Base-by-base conservation (phyloP, 92 coral and sea anemone species). In the Epizoanthus ramosus region DNA sequence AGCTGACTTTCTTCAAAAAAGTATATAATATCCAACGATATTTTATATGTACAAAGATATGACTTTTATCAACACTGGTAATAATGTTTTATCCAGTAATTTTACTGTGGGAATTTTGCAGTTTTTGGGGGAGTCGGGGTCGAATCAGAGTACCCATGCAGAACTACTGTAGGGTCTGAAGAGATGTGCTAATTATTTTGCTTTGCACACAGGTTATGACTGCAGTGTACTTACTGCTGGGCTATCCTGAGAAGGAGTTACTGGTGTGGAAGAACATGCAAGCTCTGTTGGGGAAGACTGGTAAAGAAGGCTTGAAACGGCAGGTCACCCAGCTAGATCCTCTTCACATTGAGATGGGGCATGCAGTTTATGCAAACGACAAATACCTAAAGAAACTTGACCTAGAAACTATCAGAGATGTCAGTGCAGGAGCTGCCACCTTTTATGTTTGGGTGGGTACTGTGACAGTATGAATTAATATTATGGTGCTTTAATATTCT, bases 341-440 rank as follows among this genome's bases (percentile, higher is more conserved):
- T 0, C 79, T 96, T 5, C 89, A 79, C 15, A 94, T 96, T 56
- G 97, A 94, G 70, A 92, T 94, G 94, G 59, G 81, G 35, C 87
- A 87, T 58, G 99, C 99, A n/a, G 93, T 87, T 57, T 96, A 73
- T 72, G 92, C 99, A 3, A 85, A 90, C 59, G 88, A 89, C 53
- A 89, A 88, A 56, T 96, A 96, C 80, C 95, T 96, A 18, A 83
- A 87, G 57, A 91, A 90, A 23, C 86, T 92, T 74, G 93, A 92
- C 79, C 68, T 96, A 69, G 99, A 96, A 68, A 94, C 92, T 24
- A 83, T 96, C 75, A 81, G 99, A 81, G 99, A 96, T 66, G 91
- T 92, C 50, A 96, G 99, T 87, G 99, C 99, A 39, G 99, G 99
- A 15, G 99, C 99, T 1, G 99, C 99, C 22, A 96, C 99, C 12